phyloP scores from a whole-genome alignment of 1,140 invertebrate genomes.

The Brachystomella parvula region DNA sequence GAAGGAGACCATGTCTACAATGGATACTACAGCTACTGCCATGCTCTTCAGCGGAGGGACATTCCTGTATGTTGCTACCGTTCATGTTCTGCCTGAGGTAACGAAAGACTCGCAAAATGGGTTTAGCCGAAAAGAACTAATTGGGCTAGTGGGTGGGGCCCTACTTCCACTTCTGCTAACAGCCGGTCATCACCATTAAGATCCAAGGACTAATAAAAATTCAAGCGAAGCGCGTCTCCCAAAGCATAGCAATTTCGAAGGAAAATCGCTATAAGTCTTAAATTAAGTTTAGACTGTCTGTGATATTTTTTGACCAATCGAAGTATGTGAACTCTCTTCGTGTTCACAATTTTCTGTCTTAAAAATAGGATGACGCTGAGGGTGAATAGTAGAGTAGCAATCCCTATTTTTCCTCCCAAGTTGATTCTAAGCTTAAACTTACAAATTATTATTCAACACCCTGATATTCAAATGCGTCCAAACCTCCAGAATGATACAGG shows the following conservation, averaged over 20 bases:
- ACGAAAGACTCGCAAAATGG: constrained; percentile 47
- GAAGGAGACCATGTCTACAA: constrained; percentile 63
- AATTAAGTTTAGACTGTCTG: no score
- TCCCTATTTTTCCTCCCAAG: no score
- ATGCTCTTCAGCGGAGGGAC: constrained; percentile 98
- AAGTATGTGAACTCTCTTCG: no score
- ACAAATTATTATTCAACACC: no score
- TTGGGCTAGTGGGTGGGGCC: constrained; percentile 73
- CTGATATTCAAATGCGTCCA: no score
- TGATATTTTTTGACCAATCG: no score
- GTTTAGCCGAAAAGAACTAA: constrained; percentile 67
- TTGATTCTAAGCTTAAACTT: no score
- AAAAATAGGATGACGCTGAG: no score
- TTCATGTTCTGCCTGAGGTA: constrained; percentile 79
- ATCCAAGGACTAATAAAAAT: constrained; percentile 41
- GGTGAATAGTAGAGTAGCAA: no score
- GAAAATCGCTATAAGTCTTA: not conserved
- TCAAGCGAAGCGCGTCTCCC: not conserved
- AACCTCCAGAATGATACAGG: no score
- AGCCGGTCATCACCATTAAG: constrained; percentile 81
- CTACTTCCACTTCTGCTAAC: constrained; percentile 78
- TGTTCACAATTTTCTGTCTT: no score
- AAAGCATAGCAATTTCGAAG: not conserved
- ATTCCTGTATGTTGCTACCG: constrained; percentile 96
- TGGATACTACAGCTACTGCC: constrained; percentile 88